Base-by-base conservation (phyloP, 2,888 invertebrate genomes). In the Orthonychiurus folsomi region DNA sequence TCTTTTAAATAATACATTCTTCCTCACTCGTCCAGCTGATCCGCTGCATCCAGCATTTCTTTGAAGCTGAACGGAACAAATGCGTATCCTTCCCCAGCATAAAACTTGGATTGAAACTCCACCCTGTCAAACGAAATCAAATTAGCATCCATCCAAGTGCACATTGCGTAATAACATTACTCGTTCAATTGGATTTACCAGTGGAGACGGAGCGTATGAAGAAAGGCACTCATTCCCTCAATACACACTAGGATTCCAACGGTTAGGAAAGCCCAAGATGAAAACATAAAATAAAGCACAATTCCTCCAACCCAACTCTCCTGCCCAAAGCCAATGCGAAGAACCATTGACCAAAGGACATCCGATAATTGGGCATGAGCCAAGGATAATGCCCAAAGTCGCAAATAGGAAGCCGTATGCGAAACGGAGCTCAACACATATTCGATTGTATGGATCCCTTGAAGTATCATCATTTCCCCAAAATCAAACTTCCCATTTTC, bases 101-200 rank as follows among this genome's bases (percentile, higher is more conserved):
- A 97, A 81, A 99, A 97, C 79, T 97, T 99, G 79, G 92, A 94
- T 79, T 97, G 94, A 83, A 97, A 97, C 79, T 97, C 97, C 68
- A 97, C 96, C 83, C 83, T 83, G 75, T n/a, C n/a, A 47, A 77
- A 63, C n/a, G n/a, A n/a, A n/a, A n/a, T n/a, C n/a, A n/a, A n/a
- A n/a, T n/a, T n/a, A n/a, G n/a, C n/a, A n/a, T n/a, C n/a, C n/a
- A n/a, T n/a, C n/a, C n/a, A n/a, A n/a, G n/a, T n/a, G n/a, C n/a
- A n/a, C n/a, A n/a, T n/a, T n/a, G n/a, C 18, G 53, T 50, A 20
- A 28, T 56, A 59, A 48, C 52, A 47, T 50, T 26, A n/a, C n/a
- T n/a, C n/a, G 18, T 55, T 21, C 28, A 37, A 47, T 21, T 26
- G 9, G 12, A 60, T 58, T 64, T 59, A 70, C 95, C 96, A 96